Conservation (phyloP, 1,140 invertebrate species). For the Notospermus geniculatus region DNA sequence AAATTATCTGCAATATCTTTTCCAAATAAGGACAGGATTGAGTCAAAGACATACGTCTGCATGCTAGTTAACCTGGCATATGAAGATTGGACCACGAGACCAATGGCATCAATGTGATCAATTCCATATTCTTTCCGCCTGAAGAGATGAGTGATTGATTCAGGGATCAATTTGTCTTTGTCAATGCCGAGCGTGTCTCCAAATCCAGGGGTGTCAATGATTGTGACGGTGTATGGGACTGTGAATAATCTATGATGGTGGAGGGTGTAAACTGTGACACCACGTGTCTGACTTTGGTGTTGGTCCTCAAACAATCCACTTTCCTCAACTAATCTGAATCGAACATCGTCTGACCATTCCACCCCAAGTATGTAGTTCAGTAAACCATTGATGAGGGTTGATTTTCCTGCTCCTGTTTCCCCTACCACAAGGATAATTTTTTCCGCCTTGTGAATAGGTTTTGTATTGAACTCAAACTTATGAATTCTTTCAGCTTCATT, state of each 20-base stretch:
- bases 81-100: slow-evolving; percentile 15
- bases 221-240: too few species aligned
- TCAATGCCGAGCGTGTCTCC: slow-evolving; percentile 29
- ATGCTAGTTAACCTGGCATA: neutral
- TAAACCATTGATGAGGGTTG: slow-evolving; percentile 2
- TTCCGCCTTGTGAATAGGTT: too few species aligned
- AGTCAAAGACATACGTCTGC: slow-evolving; percentile 30
- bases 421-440: too few species aligned
- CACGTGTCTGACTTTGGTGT: slow-evolving; percentile 26
- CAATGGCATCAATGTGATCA: slow-evolving; percentile 27
- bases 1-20: slow-evolving; percentile 34
- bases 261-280: slow-evolving; percentile 26
- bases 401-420: too few species aligned
- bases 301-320: slow-evolving; percentile 15
- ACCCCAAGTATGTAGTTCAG: slow-evolving; percentile 20
- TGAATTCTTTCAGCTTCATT: too few species aligned
- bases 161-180: slow-evolving; percentile 24
- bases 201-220: slow-evolving; percentile 11
- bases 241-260: slow-evolving; percentile 1
- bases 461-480: too few species aligned
- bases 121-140: slow-evolving; percentile 21
- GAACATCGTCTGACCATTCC: slow-evolving; percentile 14
- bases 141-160: slow-evolving; percentile 31
- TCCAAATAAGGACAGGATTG: slow-evolving; percentile 33
- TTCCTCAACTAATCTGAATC: slow-evolving; percentile 16